phyloP scores from a whole-genome alignment of 2,797 vertebrate genomes.

The Lepilemur ruficaudatus region DNA sequence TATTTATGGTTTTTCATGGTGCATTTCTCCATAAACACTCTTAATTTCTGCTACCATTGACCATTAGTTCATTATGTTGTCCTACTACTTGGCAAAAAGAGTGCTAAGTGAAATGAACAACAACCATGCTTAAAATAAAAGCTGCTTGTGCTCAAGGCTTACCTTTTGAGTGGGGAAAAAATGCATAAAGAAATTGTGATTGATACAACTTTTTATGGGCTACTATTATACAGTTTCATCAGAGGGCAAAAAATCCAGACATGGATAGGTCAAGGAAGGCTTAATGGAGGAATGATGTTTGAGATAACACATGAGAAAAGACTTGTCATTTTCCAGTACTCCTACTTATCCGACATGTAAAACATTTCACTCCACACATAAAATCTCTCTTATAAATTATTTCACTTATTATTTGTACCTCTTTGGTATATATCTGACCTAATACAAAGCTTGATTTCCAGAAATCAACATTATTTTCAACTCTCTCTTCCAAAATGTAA shows the following conservation, averaged over 20 bases:
- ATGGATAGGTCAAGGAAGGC: neutral
- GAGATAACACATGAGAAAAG: neutral
- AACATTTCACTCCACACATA: neutral
- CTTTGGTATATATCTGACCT: neutral
- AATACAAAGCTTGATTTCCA: neutral
- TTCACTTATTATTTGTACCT: neutral
- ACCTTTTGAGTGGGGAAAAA: neutral
- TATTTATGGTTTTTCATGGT: neutral
- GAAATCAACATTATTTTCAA: neutral
- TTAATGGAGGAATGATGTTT: neutral
- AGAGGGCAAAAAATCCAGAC: neutral
- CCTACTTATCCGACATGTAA: neutral
- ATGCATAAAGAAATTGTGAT: neutral
- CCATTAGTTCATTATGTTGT: neutral
- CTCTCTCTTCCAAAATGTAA: neutral
- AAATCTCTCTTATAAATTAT: neutral
- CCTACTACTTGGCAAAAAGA: neutral
- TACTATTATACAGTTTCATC: neutral
- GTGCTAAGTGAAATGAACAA: neutral
- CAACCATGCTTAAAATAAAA: neutral
- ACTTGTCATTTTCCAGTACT: neutral
- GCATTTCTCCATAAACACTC: neutral
- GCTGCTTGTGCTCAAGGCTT: neutral
- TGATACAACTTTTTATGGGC: neutral
- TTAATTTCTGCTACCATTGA: neutral